A percentile compares a stretch with the other conserved stretches of the same genome.
These are phyloP conservation scores for Timema cristinae DNA, from an alignment of 2,888 invertebrate genomes.

Conservation along the genomic window DNA sequence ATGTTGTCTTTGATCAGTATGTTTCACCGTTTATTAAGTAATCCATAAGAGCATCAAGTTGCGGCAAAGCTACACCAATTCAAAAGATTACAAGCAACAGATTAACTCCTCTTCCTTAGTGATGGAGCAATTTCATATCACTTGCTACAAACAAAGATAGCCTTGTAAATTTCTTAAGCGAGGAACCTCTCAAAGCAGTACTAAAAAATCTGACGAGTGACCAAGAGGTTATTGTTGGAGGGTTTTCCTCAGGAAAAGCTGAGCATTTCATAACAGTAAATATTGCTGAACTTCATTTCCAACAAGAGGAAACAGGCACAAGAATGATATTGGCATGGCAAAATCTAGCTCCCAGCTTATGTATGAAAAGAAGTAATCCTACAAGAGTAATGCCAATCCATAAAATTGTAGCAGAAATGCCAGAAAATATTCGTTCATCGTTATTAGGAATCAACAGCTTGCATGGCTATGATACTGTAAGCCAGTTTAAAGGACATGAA, in stretches of 20 bases:
- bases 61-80: background rate
- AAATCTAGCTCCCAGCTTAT: background rate
- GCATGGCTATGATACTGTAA: constrained; percentile 1
- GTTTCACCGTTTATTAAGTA: background rate
- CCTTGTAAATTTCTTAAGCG: background rate
- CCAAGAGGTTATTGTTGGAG: background rate
- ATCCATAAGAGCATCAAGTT: background rate
- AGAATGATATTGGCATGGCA: background rate
- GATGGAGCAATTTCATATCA: background rate
- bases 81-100: background rate
- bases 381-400: constrained; percentile 3
- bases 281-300: background rate
- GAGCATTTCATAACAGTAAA: constrained; percentile 2
- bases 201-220: background rate
- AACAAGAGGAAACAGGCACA: background rate
- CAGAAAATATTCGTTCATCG: background rate
- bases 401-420: constrained; percentile 2
- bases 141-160: background rate
- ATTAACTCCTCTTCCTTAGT: background rate
- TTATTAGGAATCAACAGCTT: background rate
- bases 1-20: background rate
- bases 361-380: background rate
- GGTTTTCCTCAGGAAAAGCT: background rate
- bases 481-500: background rate
- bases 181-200: background rate